These are phyloP conservation scores for Phoxinus dragarum DNA, from an alignment of 2,797 vertebrate genomes.

Conservation along the genomic window DNA sequence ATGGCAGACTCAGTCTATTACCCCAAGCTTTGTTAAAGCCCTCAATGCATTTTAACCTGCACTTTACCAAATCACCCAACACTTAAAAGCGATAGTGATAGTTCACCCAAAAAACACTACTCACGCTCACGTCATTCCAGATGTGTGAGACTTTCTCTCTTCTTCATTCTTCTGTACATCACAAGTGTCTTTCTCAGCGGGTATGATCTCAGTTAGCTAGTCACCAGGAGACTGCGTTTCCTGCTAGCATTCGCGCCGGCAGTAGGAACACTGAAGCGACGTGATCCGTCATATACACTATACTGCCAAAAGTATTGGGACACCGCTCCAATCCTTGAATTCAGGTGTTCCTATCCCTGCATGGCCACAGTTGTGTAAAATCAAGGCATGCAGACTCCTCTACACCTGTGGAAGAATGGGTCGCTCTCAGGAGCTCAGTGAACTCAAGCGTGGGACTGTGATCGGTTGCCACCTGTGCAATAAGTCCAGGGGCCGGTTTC, in stretches of 20 bases:
- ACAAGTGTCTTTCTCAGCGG: not conserved
- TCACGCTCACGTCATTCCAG: conserved; percentile 6
- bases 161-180: not conserved
- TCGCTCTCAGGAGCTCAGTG: no score
- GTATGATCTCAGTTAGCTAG: not conserved
- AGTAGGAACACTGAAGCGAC: not conserved
- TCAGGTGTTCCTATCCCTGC: no score
- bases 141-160: not conserved
- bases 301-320: no score
- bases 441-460: no score
- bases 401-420: no score
- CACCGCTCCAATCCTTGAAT: no score
- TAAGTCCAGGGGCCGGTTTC: no score
- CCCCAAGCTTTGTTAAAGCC: conserved; percentile 84
- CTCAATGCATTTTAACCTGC: conserved; percentile 80
- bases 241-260: not conserved
- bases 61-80: conserved; percentile 82
- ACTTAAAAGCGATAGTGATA: conserved; percentile 72
- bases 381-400: no score
- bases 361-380: no score
- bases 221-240: not conserved
- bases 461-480: no score
- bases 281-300: no score
- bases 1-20: conserved; percentile 90
- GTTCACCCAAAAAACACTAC: conserved; percentile 75